Evolutionary conservation across 2,888 invertebrate genomes (phyloP), one percentile per base, ranked within the genome.

Genomic region (Hirtodrosophila duncani): DNA sequence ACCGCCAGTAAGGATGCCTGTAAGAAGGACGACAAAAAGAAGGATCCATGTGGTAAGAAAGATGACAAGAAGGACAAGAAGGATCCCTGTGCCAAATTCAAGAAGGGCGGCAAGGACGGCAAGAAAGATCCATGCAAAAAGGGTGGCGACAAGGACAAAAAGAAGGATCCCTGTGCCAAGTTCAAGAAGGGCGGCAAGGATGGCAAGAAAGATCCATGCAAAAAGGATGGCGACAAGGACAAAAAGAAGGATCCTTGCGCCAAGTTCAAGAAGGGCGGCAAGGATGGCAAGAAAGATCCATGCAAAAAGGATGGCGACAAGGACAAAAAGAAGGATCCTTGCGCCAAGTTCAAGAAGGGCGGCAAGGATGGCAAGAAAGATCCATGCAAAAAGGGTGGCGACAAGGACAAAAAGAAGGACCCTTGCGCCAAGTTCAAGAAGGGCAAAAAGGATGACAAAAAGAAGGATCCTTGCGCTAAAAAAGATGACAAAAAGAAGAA

Each of bases 391-490:
- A 50, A 36, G 20, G 24, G 27, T 18, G 46, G 17, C 11, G 31
- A n/a, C 0, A 45, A 60, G 0, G 11, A n/a, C 1, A 29, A 16
- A 11, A 34, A 44, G 3, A 49, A 51, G 0, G 18, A 49, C 8
- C 29, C 42, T 1, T 33, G 36, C 4, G 57, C 23, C 13, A 62
- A 62, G 14, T 11, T 13, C 18, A 37, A 31, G 1, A 45, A 26
- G 4, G 37, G 23, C 10, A 34, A n/a, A n/a, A n/a, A 43, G 14
- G 44, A 31, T 9, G 46, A 10, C 1, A 26, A 38, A 8, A 62
- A 56, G 8, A 29, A 63, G 6, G 57, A 62, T 20, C 30, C 43
- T 8, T 63, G 62, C 8, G 61, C 24, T 1, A 59, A 64, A 7
- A 49, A 49, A n/a, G 18, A 16, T 6, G 52, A 24, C 1, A 49